Percentiles rank a stretch among this genome's conserved stretches.
Conservation (phyloP, 1,140 invertebrate genomes). For the Lasioglossum albipes region DNA sequence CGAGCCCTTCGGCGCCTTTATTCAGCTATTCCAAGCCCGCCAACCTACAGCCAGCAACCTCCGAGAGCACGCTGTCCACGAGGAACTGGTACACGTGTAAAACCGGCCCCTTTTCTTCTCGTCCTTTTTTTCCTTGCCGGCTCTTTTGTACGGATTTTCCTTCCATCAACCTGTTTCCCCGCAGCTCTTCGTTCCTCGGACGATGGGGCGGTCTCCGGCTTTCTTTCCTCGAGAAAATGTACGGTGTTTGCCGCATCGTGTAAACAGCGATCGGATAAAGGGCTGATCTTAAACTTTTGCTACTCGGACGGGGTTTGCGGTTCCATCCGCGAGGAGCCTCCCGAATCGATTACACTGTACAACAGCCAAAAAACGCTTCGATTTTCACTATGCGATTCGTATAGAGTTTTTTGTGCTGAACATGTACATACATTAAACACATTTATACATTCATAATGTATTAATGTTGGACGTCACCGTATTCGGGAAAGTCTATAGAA, state of each 20-base stretch:
- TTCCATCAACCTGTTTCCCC: not conserved
- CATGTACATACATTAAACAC: too few relatives aligned
- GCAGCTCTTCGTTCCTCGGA: not conserved
- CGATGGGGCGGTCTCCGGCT: not conserved
- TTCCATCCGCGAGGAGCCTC: not conserved
- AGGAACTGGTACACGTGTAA: constrained; percentile 3
- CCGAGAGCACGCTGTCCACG: not conserved
- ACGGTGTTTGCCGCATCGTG: not conserved
- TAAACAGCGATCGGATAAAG: not conserved
- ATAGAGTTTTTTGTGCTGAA: too few relatives aligned
- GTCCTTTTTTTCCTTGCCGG: not conserved
- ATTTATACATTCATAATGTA: too few relatives aligned
- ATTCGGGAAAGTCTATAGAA: too few relatives aligned
- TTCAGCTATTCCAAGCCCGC: constrained; percentile 65
- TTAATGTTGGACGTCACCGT: too few relatives aligned
- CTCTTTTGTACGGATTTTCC: constrained; percentile 8
- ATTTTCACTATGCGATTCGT: too few relatives aligned
- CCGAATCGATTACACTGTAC: too few relatives aligned
- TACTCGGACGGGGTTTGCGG: not conserved
- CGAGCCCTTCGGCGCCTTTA: constrained; percentile 69
- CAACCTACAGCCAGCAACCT: constrained; percentile 44
- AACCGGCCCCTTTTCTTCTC: not conserved
- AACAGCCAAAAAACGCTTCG: too few relatives aligned
- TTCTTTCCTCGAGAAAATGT: not conserved
- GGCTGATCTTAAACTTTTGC: not conserved